Base-by-base conservation (phyloP, 2,888 invertebrate species). In the Eupithecia exiguata region DNA sequence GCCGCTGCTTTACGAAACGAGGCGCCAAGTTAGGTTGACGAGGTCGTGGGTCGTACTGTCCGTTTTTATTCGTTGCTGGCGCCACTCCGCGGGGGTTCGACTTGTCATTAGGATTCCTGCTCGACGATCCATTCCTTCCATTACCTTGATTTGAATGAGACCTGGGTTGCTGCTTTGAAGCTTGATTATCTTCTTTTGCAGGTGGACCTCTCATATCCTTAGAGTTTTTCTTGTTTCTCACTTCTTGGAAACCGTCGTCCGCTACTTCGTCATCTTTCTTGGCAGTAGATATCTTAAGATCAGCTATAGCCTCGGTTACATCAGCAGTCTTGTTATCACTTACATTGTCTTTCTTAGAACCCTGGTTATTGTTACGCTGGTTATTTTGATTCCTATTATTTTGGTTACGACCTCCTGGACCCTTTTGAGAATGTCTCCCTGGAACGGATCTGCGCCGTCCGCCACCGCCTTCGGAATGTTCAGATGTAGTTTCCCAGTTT, bases 401-500 rank as follows among this genome's bases (percentile, higher is more conserved):
- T 80, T 91, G 93, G 80, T 89, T 91, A 71, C 94, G 93, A 21
- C 87, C 86, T 68, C 87, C 88, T 81, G 86, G 90, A 65, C 84
- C 87, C 81, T 89, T 91, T 70, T 89, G 91, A 5, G 87, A 80
- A 77, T 84, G 90, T 61, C 91, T 87, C 5, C 88, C 89, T 12
- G 89, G 88, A 73, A 82, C 83, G 68, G 91, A 87, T 72, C 92
- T 90, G 66, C 91, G 91, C 71, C 88, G 88, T 69, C 86, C 84
- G 21, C 86, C 91, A 35, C 91, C 90, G 65, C 92, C 92, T 86
- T 96, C 97, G 89, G 97, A 97, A 92, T 97, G 97, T 90, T 98
- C 98, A 10, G 97, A 97, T 25, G 97, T 97, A 65, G 97, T 97
- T 88, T 97, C 97, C 96, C 97, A 97, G 84, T 97, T 95, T 83